Evolutionary conservation across 2,797 vertebrate genomes (phyloP), one percentile per base, ranked within the genome.

Genomic region (Manis pentadactyla): DNA sequence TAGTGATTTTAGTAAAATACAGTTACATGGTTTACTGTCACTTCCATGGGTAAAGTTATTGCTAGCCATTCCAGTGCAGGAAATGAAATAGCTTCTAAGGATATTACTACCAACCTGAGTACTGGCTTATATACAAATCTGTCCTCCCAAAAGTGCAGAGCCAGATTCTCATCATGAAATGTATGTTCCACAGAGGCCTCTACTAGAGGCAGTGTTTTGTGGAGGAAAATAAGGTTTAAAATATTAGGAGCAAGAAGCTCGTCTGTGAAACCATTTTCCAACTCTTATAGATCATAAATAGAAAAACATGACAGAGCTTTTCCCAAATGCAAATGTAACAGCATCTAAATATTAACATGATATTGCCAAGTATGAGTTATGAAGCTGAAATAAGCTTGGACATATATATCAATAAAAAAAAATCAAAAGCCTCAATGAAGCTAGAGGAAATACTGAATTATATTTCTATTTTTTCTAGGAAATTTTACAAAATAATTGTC

Each of bases 281-380:
- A 75, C 68, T 49, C 12, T 31, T 31, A 73, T 4, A 78, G 21
- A 19, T 90, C 18, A 92, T 23, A 78, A 64, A 74, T 49, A 42
- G 37, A 57, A 71, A 42, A 68, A 94, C 55, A 17, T 78, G 49
- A 63, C 51, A 66, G 57, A n/a, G 5, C 23, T 78, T 90, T 75
- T 18, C 23, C 21, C 55, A 77, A 93, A 75, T 79, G 74, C 49
- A 77, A 93, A 75, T 79, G 74, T 90, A 64, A 93, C 27, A 78
- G 63, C 17, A 78, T 83, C 17, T 42, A 95, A 96, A 61, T 87
- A 86, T 69, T 89, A 89, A 91, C 12, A 61, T 92, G 46, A 93
- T 27, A 49, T 91, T 88, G 93, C 68, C 42, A 91, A 88, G 91
- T 89, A 71, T 42, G 39, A 93, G 8, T 63, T 71, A 34, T n/a